These are phyloP conservation scores for Hylaeus anthracinus DNA, from an alignment of 1,140 invertebrate genomes.

Conservation along the genomic window DNA sequence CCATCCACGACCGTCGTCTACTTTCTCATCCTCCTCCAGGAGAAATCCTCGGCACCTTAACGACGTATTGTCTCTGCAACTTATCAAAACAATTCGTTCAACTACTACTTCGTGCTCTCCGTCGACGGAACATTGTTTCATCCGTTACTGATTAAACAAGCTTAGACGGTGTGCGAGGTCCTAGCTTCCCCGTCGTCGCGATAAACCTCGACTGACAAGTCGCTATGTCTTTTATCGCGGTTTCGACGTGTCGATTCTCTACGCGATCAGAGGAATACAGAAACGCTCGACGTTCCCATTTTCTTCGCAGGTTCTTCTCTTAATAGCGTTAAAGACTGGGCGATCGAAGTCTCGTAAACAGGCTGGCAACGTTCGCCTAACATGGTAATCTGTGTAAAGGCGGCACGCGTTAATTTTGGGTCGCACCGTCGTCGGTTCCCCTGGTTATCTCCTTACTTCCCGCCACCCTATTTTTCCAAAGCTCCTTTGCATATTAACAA, in stretches of 20 bases:
- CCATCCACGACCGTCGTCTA: conserved; percentile 28
- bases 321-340: neutral
- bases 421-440: conserved; percentile 45
- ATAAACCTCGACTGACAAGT: conserved; percentile 6
- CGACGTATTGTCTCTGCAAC: conserved; percentile 79
- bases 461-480: conserved; percentile 78
- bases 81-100: conserved; percentile 80
- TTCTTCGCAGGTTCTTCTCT: too few relatives aligned
- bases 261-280: too few relatives aligned
- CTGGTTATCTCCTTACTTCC: conserved; percentile 76
- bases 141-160: conserved; percentile 67
- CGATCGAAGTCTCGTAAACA: conserved; percentile 51
- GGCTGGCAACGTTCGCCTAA: conserved; percentile 66
- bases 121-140: conserved; percentile 56
- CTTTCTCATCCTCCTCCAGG: conserved; percentile 41
- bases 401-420: conserved; percentile 55
- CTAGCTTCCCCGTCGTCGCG: neutral
- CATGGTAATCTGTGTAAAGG: conserved; percentile 70
- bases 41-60: conserved; percentile 74
- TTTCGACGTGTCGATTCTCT: neutral
- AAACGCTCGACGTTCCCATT: too few relatives aligned
- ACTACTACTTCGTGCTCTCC: conserved; percentile 60
- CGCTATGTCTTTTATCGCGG: neutral
- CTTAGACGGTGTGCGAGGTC: conserved; percentile 42
- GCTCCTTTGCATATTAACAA: conserved; percentile 81